Evolutionary conservation across 2,113 vertebrate species (phyloP).

Genomic region (Sturnira hondurensis): DNA sequence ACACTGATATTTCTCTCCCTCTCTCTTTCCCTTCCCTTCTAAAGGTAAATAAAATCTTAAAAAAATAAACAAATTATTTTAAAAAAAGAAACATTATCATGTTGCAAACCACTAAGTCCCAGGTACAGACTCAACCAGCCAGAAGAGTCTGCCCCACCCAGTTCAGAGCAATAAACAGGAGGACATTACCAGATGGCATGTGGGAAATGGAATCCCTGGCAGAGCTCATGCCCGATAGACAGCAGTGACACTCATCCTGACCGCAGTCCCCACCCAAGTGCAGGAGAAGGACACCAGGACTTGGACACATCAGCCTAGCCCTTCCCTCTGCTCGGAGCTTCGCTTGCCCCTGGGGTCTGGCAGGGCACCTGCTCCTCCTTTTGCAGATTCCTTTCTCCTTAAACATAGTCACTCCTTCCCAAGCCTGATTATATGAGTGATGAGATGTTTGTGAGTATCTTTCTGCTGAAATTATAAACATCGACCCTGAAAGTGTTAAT

Average conservation of each 20-base stretch:
- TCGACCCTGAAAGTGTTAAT: background rate
- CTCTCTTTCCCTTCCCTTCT: too few species aligned
- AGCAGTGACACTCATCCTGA: background rate
- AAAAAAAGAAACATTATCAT: background rate
- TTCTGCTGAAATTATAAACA: conserved; percentile 7
- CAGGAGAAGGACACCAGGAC: background rate
- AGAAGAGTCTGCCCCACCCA: background rate
- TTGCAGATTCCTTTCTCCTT: background rate
- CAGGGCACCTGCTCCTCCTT: background rate
- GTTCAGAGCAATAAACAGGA: background rate
- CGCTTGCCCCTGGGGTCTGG: background rate
- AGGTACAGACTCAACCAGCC: background rate
- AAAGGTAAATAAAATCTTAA: too few species aligned
- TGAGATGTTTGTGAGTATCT: background rate
- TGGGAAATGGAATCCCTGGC: background rate
- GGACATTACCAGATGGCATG: background rate
- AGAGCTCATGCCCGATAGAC: background rate
- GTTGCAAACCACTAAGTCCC: background rate
- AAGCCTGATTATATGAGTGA: background rate
- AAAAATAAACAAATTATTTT: too few species aligned
- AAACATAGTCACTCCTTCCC: background rate
- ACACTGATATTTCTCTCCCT: too few species aligned
- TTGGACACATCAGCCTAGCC: background rate
- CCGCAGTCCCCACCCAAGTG: too few species aligned
- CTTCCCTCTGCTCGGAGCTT: background rate